These are phyloP conservation scores for Hydrophis major DNA, from an alignment of 2,797 vertebrate genomes.

Conservation along the genomic window DNA sequence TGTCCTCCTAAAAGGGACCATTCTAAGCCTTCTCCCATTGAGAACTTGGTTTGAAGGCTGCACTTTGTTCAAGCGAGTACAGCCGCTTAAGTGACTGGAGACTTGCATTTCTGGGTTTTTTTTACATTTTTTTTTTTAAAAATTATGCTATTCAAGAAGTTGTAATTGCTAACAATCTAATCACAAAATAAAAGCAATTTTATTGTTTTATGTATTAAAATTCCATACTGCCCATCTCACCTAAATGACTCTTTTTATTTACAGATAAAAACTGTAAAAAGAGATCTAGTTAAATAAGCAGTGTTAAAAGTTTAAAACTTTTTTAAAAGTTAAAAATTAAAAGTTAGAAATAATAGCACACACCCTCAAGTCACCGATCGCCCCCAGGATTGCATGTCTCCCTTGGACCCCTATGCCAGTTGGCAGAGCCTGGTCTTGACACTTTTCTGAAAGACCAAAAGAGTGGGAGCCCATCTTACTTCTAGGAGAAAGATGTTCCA, in stretches of 20 bases:
- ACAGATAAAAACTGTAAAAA: neutral
- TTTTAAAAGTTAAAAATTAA: too few relatives aligned
- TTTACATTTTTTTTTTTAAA: neutral
- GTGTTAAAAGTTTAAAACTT: too few relatives aligned
- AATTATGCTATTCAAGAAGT: neutral
- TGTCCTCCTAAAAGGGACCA: neutral
- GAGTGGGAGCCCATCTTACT: neutral
- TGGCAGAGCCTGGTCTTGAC: too few relatives aligned
- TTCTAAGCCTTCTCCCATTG: neutral
- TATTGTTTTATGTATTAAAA: neutral
- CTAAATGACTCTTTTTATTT: neutral
- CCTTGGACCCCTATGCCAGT: too few relatives aligned
- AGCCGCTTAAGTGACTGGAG: neutral
- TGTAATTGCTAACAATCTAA: neutral
- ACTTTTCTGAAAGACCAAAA: too few relatives aligned
- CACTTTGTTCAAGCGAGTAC: neutral
- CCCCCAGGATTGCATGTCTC: too few relatives aligned
- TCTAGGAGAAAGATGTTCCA: neutral
- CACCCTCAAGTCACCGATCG: too few relatives aligned
- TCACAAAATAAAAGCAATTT: neutral
- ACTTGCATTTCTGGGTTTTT: neutral
- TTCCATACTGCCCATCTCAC: neutral
- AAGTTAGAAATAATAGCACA: too few relatives aligned
- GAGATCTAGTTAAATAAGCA: neutral
- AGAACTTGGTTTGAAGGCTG: neutral